Conservation (phyloP, 2,113 vertebrate species). For the Coptodon rendalli region DNA sequence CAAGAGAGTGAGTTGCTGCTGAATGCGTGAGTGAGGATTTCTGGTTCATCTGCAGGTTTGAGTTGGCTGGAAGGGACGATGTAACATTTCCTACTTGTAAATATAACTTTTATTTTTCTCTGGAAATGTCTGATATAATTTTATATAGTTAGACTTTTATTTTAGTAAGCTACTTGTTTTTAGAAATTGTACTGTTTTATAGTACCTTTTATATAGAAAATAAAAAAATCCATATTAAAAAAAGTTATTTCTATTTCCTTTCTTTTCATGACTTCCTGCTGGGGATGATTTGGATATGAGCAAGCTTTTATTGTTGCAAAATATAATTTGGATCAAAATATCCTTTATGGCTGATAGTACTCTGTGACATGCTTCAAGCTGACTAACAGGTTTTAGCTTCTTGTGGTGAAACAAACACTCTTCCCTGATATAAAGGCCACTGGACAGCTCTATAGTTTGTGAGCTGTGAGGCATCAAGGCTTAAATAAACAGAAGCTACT, state of each 20-base stretch:
- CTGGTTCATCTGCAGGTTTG: neutral
- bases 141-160: constrained; percentile 54
- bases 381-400: neutral
- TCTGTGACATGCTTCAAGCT: neutral
- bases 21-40: neutral
- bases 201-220: constrained; percentile 69
- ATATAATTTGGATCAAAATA: neutral
- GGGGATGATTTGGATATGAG: neutral
- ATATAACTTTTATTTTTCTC: constrained; percentile 15
- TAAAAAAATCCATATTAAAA: constrained; percentile 19
- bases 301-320: neutral
- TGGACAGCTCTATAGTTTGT: constrained; percentile 26
- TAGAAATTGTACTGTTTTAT: constrained; percentile 74
- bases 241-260: neutral
- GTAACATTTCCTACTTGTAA: constrained; percentile 41
- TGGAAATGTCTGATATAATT: constrained; percentile 29
- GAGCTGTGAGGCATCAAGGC: constrained; percentile 9
- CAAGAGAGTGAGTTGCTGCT: neutral
- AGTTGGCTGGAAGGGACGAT: neutral
- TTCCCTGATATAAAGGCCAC: neutral
- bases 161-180: constrained; percentile 50
- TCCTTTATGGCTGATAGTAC: neutral
- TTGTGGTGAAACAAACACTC: neutral
- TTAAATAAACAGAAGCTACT: constrained; percentile 39
- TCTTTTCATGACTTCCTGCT: neutral